Percentiles rank a stretch among this genome's conserved stretches.
Evolutionary conservation across 1,140 invertebrate genomes (phyloP).

Genomic region (Thrips palmi): DNA sequence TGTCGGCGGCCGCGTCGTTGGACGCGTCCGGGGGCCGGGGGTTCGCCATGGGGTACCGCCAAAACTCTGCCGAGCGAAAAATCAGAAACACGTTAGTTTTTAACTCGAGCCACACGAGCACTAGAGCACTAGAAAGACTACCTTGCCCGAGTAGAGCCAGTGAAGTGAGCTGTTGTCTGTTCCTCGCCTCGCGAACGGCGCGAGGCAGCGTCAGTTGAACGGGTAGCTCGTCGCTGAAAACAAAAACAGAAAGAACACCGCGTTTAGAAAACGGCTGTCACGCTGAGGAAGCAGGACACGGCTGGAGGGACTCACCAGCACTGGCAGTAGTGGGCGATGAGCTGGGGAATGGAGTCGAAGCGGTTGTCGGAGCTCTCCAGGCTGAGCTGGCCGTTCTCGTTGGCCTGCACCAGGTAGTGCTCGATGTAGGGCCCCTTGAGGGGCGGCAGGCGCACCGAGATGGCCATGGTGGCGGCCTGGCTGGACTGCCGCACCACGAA

Average conservation of each 20-base stretch:
- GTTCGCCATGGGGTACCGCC: constrained; percentile 69
- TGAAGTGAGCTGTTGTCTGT: constrained; percentile 74
- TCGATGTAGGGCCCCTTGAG: constrained; percentile 81
- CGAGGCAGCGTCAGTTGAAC: constrained; percentile 73
- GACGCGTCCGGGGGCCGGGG: constrained; percentile 30
- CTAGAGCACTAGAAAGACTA: constrained; percentile 17
- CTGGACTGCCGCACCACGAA: constrained; percentile 89
- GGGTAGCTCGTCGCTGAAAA: constrained; percentile 74
- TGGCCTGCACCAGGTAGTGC: constrained; percentile 85
- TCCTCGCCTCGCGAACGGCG: constrained; percentile 65
- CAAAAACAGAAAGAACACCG: constrained; percentile 8
- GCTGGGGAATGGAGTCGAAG: constrained; percentile 75
- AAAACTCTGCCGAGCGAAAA: constrained; percentile 43
- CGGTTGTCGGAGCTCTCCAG: constrained; percentile 85
- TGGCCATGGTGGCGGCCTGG: constrained; percentile 79
- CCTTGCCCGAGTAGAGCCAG: constrained; percentile 77
- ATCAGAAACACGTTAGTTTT: constrained; percentile 4
- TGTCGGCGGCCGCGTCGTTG: constrained; percentile 14
- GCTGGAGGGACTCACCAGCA: constrained; percentile 49
- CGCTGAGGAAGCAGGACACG: constrained; percentile 1
- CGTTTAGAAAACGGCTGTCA: neutral
- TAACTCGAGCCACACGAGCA: neutral
- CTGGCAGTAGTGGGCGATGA: constrained; percentile 84
- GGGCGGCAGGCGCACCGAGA: constrained; percentile 72
- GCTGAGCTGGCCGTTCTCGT: constrained; percentile 50